Evolutionary conservation across 2,888 invertebrate species (phyloP), one percentile per base, ranked within the genome.

Genomic region (Notodromas monacha): DNA sequence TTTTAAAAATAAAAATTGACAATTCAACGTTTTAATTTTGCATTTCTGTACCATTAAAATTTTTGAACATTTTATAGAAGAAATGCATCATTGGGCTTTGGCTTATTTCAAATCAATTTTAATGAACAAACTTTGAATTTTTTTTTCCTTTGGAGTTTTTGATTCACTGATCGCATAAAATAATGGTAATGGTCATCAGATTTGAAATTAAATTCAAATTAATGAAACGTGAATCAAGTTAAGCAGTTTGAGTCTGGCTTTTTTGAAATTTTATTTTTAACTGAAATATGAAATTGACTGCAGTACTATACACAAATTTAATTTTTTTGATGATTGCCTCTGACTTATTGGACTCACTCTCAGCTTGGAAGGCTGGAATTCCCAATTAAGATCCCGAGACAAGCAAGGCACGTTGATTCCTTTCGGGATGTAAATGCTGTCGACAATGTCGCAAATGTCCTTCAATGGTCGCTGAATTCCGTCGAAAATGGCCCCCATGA

Each of bases 361-460:
- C 32, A 76, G 65, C 41, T 65, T 61, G 30, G 34, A 32, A 0
- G 86, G 81, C 45, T 65, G 65, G 52, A 86, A 99, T 41, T 96
- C 89, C 96, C 96, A 99, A 36, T 60, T 52, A 33, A 54, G 47
- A 2, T 65, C 63, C 31, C 77, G 61, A 4, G 73, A 72, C 35
- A 99, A 54, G 30, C 72, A 62, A 11, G 86, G 86, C 34, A 73
- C 67, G 51, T 89, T 92, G 30, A 99, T 66, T 51, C 92, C 96
- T 58, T 89, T 92, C 27, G 96, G 96, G 54, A 99, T 99, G 62
- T 99, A 99, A 55, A 99, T 99, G 46, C 81, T 84, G 47, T 66
- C 61, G 2, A 84, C 81, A 37, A 84, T 52, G 47, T 81, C 79
- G 47, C 70, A 62, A 50, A 99, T 96, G 54, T 86, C 89, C 52